Evolutionary conservation across 2,888 invertebrate genomes (phyloP).

Genomic region (Cryptocephalus primarius): DNA sequence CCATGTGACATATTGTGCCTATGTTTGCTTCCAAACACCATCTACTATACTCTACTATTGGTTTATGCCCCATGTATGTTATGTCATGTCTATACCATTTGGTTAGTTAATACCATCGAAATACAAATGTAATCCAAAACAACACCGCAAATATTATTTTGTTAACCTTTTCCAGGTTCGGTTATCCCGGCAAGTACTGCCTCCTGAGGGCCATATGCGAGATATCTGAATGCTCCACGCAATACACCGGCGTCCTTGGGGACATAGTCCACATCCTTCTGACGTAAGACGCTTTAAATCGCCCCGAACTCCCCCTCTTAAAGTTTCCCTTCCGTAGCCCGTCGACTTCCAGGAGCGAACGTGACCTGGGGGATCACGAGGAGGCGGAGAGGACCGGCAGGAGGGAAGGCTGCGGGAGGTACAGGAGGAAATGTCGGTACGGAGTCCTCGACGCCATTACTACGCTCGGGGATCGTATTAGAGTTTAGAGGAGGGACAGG

Average conservation of each 20-base stretch:
- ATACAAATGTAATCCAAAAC: too few species aligned
- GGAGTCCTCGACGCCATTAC: slow-evolving; percentile 46
- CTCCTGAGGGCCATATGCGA: slow-evolving; percentile 65
- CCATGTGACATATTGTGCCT: too few species aligned
- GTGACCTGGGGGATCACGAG: slow-evolving; percentile 16
- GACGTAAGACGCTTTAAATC: slow-evolving; percentile 16
- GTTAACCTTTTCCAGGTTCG: slow-evolving; percentile 38
- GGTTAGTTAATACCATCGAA: too few species aligned
- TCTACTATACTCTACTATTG: too few species aligned
- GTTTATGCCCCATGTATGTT: too few species aligned
- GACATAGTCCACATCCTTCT: slow-evolving; percentile 24
- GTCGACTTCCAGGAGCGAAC: slow-evolving; percentile 44
- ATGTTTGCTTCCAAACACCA: too few species aligned
- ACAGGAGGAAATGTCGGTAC: slow-evolving; percentile 39
- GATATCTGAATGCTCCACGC: slow-evolving; percentile 35
- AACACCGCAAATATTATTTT: too few species aligned
- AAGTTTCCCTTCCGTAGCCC: slow-evolving; percentile 39
- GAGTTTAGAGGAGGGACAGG: background rate
- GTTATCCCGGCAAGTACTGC: slow-evolving; percentile 54
- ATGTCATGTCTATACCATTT: too few species aligned
- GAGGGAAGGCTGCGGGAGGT: slow-evolving; percentile 40
- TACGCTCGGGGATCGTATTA: background rate
- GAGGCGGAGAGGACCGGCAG: slow-evolving; percentile 21
- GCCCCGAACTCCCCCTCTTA: background rate
- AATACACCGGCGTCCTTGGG: slow-evolving; percentile 23